Percentiles rank a stretch among this genome's conserved stretches.
Conservation (phyloP, 2,113 vertebrate genomes). For the Neodon shergylaensis region DNA sequence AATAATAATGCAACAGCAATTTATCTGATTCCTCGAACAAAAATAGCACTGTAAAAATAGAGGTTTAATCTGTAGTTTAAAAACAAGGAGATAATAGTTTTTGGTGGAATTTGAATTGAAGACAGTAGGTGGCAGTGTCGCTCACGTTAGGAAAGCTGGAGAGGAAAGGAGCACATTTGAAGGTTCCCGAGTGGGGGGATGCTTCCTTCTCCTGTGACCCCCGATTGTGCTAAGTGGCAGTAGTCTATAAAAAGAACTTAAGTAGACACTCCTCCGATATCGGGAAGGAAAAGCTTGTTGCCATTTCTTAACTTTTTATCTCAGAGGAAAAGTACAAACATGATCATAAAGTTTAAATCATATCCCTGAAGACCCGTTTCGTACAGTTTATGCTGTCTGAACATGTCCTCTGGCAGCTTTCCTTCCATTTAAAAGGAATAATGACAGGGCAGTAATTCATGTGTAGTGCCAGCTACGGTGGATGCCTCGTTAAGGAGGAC, state of each 20-base stretch:
- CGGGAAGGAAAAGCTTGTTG: neutral
- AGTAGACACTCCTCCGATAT: neutral
- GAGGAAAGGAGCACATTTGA: neutral
- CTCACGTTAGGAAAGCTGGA: neutral
- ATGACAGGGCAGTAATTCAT: neutral
- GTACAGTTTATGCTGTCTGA: neutral
- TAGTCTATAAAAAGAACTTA: neutral
- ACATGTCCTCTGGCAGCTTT: neutral
- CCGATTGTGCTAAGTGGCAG: neutral
- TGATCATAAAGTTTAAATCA: neutral
- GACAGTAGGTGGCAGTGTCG: slow-evolving; percentile 66
- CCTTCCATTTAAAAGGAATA: neutral
- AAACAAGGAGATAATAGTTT: neutral
- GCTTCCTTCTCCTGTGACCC: neutral
- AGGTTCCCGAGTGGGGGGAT: neutral
- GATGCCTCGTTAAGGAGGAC: neutral
- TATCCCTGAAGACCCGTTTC: neutral
- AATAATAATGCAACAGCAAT: neutral
- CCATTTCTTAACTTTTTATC: neutral
- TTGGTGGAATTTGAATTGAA: neutral
- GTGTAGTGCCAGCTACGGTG: neutral
- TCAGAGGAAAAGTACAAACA: neutral
- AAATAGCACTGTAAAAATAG: neutral
- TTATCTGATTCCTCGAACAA: neutral
- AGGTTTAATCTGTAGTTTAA: neutral